Evolutionary conservation across 2,113 vertebrate genomes (phyloP).

Genomic region (Urocolius indicus): DNA sequence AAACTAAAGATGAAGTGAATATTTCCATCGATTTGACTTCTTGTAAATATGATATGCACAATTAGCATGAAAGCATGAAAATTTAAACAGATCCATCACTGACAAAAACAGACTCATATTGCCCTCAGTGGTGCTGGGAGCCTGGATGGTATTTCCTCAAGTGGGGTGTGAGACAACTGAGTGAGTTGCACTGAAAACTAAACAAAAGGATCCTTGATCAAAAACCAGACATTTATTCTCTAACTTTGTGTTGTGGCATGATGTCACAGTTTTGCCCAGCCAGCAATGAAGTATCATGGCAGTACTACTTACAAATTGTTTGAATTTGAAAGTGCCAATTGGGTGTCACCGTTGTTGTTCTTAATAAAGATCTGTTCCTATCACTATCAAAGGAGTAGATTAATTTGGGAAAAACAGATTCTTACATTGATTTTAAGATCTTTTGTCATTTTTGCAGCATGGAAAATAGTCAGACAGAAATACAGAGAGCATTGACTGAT

Average conservation of each 20-base stretch:
- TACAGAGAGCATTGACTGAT: neutral
- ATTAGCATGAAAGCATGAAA: neutral
- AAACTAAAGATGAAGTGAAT: neutral
- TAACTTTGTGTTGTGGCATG: neutral
- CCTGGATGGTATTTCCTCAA: neutral
- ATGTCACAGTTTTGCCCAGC: too few species aligned
- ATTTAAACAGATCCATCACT: neutral
- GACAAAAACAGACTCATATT: neutral
- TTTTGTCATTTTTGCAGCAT: neutral
- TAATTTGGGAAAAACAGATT: neutral
- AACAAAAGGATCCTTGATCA: neutral
- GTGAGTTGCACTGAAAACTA: neutral
- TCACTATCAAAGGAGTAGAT: neutral
- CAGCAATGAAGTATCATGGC: too few species aligned
- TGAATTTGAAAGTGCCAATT: conserved; percentile 2
- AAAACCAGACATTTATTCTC: neutral
- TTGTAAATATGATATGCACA: neutral
- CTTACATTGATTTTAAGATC: neutral
- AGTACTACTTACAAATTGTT: too few species aligned
- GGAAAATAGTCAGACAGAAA: neutral
- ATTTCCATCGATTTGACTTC: neutral
- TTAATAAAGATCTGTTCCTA: neutral
- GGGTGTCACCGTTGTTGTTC: conserved; percentile 24
- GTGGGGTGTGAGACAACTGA: neutral
- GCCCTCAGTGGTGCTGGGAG: neutral